These are phyloP conservation scores for Buphagus erythrorhynchus DNA, from an alignment of 2,797 vertebrate genomes.

Conservation along the genomic window DNA sequence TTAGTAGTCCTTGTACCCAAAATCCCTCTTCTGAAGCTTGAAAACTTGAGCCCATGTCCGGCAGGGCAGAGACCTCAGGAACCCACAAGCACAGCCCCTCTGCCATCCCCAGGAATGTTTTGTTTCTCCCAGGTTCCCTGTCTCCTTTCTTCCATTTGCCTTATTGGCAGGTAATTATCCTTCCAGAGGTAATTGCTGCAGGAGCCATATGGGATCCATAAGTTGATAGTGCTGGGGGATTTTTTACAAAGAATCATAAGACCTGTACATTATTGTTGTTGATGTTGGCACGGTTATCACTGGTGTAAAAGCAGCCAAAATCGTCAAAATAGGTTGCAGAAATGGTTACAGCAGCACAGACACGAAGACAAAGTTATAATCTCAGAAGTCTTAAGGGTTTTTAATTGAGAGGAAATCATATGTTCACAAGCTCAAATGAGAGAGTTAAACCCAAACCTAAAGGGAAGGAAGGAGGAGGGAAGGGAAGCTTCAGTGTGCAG, in stretches of 20 bases:
- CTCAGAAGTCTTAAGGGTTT: not conserved
- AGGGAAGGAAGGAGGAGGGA: not conserved
- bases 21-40: not conserved
- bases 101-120: not conserved
- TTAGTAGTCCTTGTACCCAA: fast-evolving
- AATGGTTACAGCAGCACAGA: not conserved
- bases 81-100: not conserved
- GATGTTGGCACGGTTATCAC: not conserved
- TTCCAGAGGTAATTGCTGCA: not conserved
- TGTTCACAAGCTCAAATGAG: not conserved
- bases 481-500: not conserved
- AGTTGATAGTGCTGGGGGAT: not conserved
- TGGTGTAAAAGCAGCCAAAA: not conserved
- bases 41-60: not conserved
- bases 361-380: not conserved
- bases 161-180: not conserved
- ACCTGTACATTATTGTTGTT: not conserved
- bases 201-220: not conserved
- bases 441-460: not conserved
- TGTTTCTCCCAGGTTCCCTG: not conserved
- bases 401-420: not conserved
- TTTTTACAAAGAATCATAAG: not conserved
- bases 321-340: not conserved
- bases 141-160: not conserved
- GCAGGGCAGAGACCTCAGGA: fast-evolving